Percentiles rank a stretch among this genome's conserved stretches.
Evolutionary conservation across 2,113 vertebrate genomes (phyloP).

Genomic region (Chauna torquata): DNA sequence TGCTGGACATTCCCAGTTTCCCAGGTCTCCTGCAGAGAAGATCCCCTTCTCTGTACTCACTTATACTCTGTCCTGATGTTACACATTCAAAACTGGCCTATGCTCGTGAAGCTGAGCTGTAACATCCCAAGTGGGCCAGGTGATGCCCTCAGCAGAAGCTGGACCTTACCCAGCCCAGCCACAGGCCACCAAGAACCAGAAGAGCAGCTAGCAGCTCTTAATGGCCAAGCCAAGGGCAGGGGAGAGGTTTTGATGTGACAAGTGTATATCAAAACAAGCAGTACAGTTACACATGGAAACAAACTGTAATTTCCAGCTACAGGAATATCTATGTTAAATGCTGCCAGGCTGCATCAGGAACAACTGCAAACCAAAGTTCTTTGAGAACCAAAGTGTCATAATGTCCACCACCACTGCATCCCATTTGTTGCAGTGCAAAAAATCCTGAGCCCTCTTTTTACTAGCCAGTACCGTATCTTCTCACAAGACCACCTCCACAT

Average conservation of each 20-base stretch:
- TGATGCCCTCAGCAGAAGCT: not conserved
- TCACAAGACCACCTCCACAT: not conserved
- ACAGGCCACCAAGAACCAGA: not conserved
- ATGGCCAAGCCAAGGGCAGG: not conserved
- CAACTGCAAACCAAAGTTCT: not conserved
- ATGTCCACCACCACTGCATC: accelerated
- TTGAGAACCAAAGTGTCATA: not conserved
- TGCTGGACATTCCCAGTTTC: no score
- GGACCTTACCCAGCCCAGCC: not conserved
- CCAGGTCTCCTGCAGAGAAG: not conserved
- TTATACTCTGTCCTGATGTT: not conserved
- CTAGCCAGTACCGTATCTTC: not conserved
- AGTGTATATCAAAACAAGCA: not conserved
- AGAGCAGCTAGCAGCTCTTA: not conserved
- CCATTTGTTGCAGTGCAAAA: not conserved
- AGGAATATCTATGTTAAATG: not conserved
- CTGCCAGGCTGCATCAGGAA: not conserved
- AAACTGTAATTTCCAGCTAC: not conserved
- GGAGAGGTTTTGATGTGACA: not conserved
- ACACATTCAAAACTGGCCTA: not conserved
- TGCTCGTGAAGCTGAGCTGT: not conserved
- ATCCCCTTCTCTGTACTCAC: not conserved
- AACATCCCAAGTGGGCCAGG: no score
- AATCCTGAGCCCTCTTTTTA: not conserved
- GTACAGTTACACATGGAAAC: not conserved